phyloP scores from a whole-genome alignment of 2,888 invertebrate species.

The Drosophila melanosoma region DNA sequence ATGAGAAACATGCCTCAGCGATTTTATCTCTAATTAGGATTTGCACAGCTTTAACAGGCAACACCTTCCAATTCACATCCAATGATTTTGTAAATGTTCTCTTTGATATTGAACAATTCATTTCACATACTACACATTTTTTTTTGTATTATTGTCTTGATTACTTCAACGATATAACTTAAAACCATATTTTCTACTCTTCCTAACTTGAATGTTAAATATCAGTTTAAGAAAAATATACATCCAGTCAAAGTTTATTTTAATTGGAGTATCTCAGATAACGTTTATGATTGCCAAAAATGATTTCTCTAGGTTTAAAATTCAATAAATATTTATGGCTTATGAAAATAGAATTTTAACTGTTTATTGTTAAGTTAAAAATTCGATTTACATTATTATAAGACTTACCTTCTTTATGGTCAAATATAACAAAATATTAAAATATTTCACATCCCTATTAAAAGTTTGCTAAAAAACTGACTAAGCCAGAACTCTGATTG shows the following conservation, averaged over 20 bases:
- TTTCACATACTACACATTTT: background rate
- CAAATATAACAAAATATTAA: background rate
- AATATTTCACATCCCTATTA: background rate
- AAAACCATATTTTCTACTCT: background rate
- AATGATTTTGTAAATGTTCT: background rate
- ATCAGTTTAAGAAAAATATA: background rate
- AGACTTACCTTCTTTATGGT: background rate
- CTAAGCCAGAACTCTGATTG: background rate
- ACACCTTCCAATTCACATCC: background rate
- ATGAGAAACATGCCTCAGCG: conserved; percentile 33
- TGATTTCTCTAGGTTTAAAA: background rate
- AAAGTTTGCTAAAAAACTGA: background rate
- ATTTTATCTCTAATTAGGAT: conserved; percentile 48
- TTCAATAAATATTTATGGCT: background rate
- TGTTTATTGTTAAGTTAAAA: background rate
- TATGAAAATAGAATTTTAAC: background rate
- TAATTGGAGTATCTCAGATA: background rate
- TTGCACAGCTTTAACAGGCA: background rate
- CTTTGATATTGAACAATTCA: background rate
- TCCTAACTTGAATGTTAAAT: too few relatives aligned
- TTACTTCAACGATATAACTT: background rate
- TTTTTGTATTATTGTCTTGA: background rate
- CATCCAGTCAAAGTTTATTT: background rate
- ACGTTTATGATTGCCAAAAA: background rate
- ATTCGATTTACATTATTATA: background rate